Base-by-base conservation (phyloP, 1,140 invertebrate genomes). In the Polyergus mexicanus region DNA sequence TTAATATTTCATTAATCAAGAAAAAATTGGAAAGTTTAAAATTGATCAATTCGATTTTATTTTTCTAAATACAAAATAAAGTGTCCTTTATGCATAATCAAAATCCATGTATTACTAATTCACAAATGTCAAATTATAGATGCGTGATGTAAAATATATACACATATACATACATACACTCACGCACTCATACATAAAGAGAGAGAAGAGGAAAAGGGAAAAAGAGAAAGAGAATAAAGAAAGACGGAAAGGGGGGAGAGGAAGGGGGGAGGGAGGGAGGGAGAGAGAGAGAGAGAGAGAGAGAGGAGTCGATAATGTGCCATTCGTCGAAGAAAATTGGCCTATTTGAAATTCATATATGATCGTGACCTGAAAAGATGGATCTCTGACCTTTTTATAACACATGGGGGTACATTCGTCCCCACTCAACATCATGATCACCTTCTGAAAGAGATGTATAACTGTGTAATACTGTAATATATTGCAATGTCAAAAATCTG, bases 261-360 rank as follows among this genome's bases (percentile, higher is more conserved):
- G 35, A 1, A 3, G 6, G 35, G 35, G 35, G 6, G 35, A 1
- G 35, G 19, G 28, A 32, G 28, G 32, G 3, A 32, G 11, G 51
- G 6, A 51, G 6, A 51, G 0, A 51, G 25, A 19, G 7, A 16
- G 22, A 58, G 8, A 41, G n/a, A 68, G n/a, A 13, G n/a, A 56
- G 51, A 38, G 32, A 16, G 32, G 32, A 32, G 44, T 80, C 88
- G 86, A 81, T 85, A 75, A 87, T 85, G 76, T 77, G 84, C 66
- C 51, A 58, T 60, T 91, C 89, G 90, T 74, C 41, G 74, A 88
- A 47, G 92, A 91, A 93, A 94, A 94, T 90, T 92, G 91, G 85
- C 68, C 90, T 88, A 94, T 94, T 94, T 94, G 93, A 94, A 94
- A 93, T 94, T 94, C 93, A 95, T 94, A 94, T 94, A 91, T 84